Evolutionary conservation across 2,113 vertebrate genomes (phyloP), one percentile per base, ranked within the genome.

Genomic region (Varanus salvator): DNA sequence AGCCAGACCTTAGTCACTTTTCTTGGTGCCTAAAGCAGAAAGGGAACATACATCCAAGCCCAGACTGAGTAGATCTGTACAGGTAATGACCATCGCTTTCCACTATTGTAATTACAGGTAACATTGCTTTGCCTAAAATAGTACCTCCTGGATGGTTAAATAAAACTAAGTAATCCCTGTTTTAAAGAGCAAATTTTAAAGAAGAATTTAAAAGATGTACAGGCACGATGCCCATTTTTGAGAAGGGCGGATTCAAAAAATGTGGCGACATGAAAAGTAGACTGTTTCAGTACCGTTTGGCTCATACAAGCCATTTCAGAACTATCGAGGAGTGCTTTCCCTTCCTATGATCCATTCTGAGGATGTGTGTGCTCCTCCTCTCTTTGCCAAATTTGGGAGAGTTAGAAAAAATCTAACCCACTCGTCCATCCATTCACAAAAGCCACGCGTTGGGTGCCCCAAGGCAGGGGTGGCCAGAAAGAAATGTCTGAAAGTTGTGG

Each of bases 1-100:
- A 52, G 21, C 19, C 81, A 93, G 8, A 3, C 6, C 44, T 60
- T 77, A 44, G 0, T 31, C n/a, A 5, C 72, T 80, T 23, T n/a
- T 29, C 38, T 66, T 6, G 44, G 66, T 44, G 8, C 74, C 14
- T 54, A 87, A 88, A 3, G 80, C 77, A 85, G 80, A 71, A 74
- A 76, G 80, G 12, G 6, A 25, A 6, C 0, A n/a, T 0, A 8
- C 52, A 0, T 2, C 0, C 44, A 72, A n/a, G 0, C 8, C 74
- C 48, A 80, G 64, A 0, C 0, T 0, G 48, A 75, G 64, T 66
- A 82, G 12, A 29, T 12, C 86, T 80, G 25, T 0, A 77, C 64
- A 80, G 1, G 72, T 12, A 76, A 44, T 34, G 31, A 12, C 54
- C 12, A 38, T 25, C 72, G 34, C 1, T 71, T 75, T 88, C 21